phyloP scores from a whole-genome alignment of 2,113 vertebrate species.

The Mesoclemmys tuberculata region DNA sequence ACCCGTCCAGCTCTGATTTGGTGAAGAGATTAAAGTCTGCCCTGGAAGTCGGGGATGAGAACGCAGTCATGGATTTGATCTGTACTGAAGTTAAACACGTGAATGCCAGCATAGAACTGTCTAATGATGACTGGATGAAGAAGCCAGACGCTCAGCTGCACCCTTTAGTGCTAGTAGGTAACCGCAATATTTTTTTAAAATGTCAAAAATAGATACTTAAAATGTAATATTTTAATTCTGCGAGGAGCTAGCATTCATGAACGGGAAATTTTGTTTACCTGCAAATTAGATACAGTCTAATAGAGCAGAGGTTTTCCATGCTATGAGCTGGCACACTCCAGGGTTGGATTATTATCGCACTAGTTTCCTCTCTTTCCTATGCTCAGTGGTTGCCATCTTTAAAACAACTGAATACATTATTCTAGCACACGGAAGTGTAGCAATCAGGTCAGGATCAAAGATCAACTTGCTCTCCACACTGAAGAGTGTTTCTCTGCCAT shows the following conservation, averaged over 20 bases:
- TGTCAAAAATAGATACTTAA: background rate
- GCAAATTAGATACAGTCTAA: background rate
- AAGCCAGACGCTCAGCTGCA: slow-evolving; percentile 67
- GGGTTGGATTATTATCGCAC: background rate
- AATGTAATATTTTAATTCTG: background rate
- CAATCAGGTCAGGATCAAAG: background rate
- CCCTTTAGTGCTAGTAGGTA: slow-evolving; percentile 73
- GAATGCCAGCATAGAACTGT: slow-evolving; percentile 75
- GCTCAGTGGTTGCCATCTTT: background rate
- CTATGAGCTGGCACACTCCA: background rate
- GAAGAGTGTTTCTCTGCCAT: background rate
- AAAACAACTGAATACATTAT: background rate
- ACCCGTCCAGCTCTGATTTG: slow-evolving; percentile 53
- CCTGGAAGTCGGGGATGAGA: slow-evolving; percentile 46
- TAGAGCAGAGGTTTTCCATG: background rate
- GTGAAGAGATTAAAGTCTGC: slow-evolving; percentile 64
- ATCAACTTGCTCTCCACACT: background rate
- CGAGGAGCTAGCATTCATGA: background rate
- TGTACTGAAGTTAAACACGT: slow-evolving; percentile 28
- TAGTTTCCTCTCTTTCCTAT: background rate
- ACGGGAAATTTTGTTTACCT: background rate
- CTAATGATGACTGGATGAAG: slow-evolving; percentile 83
- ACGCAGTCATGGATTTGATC: slow-evolving; percentile 34
- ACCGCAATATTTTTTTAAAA: background rate
- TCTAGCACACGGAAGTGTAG: background rate